phyloP scores from a whole-genome alignment of 2,113 vertebrate species.

The Symphodus melops region DNA sequence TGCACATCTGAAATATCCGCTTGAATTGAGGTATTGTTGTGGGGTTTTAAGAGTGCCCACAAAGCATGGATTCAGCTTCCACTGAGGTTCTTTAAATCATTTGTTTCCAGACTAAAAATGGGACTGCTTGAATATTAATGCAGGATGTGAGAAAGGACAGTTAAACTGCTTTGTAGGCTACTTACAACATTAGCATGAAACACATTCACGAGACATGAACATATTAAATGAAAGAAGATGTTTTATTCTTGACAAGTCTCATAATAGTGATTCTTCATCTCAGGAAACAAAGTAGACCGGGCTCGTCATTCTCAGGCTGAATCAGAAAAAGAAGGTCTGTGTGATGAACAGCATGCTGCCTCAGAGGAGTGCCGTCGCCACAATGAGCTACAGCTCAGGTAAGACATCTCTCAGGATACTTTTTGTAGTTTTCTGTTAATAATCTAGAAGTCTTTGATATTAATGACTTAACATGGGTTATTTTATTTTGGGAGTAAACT shows the following conservation, averaged over 20 bases:
- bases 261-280: background rate
- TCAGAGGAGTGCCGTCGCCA: constrained; percentile 72
- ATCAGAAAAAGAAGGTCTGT: constrained; percentile 41
- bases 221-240: too few relatives aligned
- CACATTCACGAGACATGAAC: background rate
- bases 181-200: background rate
- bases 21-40: constrained; percentile 48
- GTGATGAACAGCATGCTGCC: constrained; percentile 83
- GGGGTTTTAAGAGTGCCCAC: background rate
- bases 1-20: constrained; percentile 56
- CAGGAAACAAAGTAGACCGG: constrained; percentile 18
- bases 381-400: constrained; percentile 78
- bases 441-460: background rate
- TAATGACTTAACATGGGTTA: background rate
- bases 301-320: constrained; percentile 27
- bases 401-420: constrained; percentile 9
- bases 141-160: background rate
- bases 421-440: background rate
- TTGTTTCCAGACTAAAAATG: background rate
- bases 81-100: constrained; percentile 1
- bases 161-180: background rate
- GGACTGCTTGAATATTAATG: background rate
- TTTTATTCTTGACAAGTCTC: background rate
- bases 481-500: background rate
- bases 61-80: constrained; percentile 17